Base-by-base conservation (phyloP, 1,140 invertebrate genomes). In the Artemia franciscana region DNA sequence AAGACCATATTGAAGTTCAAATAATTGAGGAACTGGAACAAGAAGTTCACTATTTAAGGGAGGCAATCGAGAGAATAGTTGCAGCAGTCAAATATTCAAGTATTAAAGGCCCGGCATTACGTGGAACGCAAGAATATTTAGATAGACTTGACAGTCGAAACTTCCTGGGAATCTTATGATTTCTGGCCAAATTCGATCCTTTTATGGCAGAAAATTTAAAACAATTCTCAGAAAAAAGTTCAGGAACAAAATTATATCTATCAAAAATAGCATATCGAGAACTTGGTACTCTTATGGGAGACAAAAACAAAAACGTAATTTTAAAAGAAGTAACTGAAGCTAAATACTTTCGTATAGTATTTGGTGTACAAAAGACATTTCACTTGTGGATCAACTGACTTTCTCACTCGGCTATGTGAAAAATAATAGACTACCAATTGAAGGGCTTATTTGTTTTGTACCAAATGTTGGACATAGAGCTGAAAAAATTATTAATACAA, bases 331-430 rank as follows among this genome's bases (percentile, higher is more conserved):
- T 71, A 25, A 72, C 67, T 64, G 39, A 60, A 60, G 65, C 69
- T 23, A 70, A 70, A 65, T 75, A 75, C 66, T 75, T 66, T 69
- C 68, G 57, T 66, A 72, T 59, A 70, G 70, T 58, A 65, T 74
- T 15, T 72, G 74, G 68, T 73, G 70, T 5, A 72, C 70, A 21
- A 69, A 70, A 51, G 70, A 74, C 66, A 65, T 72, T 57, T 63
- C 66, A 9, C 67, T 74, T 65, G 67, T 71, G 0, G 71, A 74
- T 65, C 70, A 74, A 64, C 65, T 74, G n/a, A 69, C 69, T 39
- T 27, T 64, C 27, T 27, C 61, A 5, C 28, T 66, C 7, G 51
- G 67, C 21, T 67, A 63, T 18, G 62, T 59, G 9, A n/a, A 21
- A 5, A 26, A 4, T 26, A 30, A 24, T 23, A 56, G 57, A 26